Percentiles rank a stretch among this genome's conserved stretches.
phyloP scores from a whole-genome alignment of 2,888 invertebrate species.

The Anoplius nigerrimus region DNA sequence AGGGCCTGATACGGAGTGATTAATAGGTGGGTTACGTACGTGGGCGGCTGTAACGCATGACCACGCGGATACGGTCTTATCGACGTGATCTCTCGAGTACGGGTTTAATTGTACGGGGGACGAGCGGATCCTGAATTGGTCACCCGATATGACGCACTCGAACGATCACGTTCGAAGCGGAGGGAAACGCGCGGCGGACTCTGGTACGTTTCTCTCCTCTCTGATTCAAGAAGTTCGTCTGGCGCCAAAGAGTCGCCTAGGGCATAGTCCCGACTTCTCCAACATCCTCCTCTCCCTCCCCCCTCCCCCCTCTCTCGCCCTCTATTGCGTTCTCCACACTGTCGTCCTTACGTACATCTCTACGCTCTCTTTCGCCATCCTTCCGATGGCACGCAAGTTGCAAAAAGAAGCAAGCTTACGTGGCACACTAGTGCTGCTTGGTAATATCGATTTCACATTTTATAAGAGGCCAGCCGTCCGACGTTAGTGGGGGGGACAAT shows the following conservation, averaged over 20 bases:
- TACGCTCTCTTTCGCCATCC: not conserved
- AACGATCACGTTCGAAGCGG: no score
- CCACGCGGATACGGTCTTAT: no score
- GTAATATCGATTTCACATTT: constrained; percentile 41
- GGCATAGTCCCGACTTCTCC: not conserved
- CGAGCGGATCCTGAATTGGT: no score
- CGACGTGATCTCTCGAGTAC: no score
- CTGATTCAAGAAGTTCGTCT: constrained; percentile 6
- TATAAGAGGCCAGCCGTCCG: constrained; percentile 19
- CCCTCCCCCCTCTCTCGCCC: not conserved
- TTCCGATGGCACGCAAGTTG: constrained; percentile 6
- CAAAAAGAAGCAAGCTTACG: constrained; percentile 28
- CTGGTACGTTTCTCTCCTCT: not conserved
- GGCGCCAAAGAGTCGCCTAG: constrained; percentile 18
- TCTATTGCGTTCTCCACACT: not conserved
- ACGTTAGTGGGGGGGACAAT: constrained; percentile 22
- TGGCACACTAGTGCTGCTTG: not conserved
- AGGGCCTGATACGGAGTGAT: no score
- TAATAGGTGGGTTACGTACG: no score
- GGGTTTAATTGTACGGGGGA: no score
- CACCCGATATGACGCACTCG: no score
- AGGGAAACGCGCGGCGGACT: not conserved
- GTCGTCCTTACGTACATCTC: not conserved
- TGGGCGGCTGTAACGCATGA: no score
- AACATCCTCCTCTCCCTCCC: not conserved